Evolutionary conservation across 1,140 invertebrate species (phyloP), one percentile per base, ranked within the genome.

Genomic region (Scaptomyza montana): DNA sequence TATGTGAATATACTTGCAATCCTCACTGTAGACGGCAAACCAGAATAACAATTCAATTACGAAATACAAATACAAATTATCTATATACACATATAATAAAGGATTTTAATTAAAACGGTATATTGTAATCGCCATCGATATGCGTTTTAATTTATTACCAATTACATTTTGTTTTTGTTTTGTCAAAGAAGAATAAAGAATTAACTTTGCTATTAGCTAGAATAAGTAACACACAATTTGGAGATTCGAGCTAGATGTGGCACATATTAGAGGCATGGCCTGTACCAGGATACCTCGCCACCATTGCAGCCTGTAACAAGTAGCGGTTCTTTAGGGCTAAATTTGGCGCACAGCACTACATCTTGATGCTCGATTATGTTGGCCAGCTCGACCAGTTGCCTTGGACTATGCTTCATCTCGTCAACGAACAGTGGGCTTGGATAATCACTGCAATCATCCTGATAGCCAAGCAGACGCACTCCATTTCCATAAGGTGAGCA

Each of bases 311-410:
- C 97, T 6, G 97, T 97, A 3, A 98, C 97, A 5, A 98, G 93
- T 65, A 97, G 92, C 84, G 95, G 96, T 89, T 98, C 96, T 5
- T 94, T 94, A 0, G 97, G 97, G 57, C 96, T 98, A 92, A 98
- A 98, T 92, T 97, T 97, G 57, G 97, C 97, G 90, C 97, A 96
- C 19, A 98, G 95, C n/a, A 98, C 97, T 56, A 96, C 95, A 81
- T 97, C 96, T 21, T 94, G 93, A 87, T 98, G 97, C 77, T 95
- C 95, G 55, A 95, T 93, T 74, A 95, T 95, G 6, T 94, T 94
- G 1, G 94, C 94, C 21, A 98, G 84, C 89, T 97, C 95, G 73
- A 80, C 93, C 73, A 90, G 93, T 77, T 92, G 93, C 73, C 92
- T 91, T 0, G 90, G 90, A 16, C 41, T 74, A 1, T 76, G 53